phyloP scores from a whole-genome alignment of 2,888 invertebrate genomes.

The Leptopilina syphax region DNA sequence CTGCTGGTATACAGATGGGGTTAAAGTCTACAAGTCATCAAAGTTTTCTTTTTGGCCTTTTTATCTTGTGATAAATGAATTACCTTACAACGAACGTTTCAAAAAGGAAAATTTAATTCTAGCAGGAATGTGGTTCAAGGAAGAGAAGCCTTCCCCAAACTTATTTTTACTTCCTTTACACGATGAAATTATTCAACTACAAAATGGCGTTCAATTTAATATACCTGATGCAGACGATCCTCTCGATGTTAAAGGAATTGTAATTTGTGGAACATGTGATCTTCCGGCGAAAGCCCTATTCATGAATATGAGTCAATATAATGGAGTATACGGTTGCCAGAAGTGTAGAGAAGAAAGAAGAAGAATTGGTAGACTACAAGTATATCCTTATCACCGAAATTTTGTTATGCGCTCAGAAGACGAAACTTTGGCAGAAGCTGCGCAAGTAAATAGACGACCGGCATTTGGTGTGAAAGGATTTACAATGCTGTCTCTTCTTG shows the following conservation, averaged over 20 bases:
- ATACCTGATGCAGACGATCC: background rate
- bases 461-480: background rate
- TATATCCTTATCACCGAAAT: background rate
- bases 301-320: background rate
- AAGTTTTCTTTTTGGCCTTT: background rate
- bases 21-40: background rate
- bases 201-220: background rate
- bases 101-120: background rate
- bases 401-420: background rate
- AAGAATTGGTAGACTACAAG: background rate
- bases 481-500: background rate
- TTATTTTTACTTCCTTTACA: background rate
- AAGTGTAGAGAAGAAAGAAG: too few species aligned
- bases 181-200: background rate
- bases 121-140: background rate
- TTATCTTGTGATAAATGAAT: background rate
- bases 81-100: background rate
- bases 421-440: background rate
- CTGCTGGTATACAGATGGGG: background rate
- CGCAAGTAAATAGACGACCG: background rate
- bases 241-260: background rate
- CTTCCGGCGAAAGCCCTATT: background rate
- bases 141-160: background rate
- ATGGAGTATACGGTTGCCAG: background rate
- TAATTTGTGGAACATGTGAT: slow-evolving; percentile 3